phyloP scores from a whole-genome alignment of 2,113 vertebrate species.

The Ellobius talpinus region DNA sequence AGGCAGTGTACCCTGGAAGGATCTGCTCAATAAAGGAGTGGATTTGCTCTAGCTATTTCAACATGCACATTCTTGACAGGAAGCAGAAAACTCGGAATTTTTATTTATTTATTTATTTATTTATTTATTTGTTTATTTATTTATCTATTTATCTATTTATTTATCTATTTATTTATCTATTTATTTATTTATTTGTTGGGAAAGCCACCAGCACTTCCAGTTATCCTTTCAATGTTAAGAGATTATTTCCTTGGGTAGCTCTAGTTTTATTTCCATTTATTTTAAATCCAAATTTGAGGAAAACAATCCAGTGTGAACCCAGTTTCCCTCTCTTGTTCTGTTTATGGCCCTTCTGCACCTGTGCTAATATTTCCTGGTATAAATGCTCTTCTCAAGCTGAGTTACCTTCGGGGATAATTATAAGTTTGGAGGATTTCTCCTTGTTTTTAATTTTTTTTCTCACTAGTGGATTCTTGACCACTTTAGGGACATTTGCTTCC shows the following conservation, averaged over 20 bases:
- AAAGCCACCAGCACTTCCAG: constrained; percentile 26
- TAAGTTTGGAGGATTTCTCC: not conserved
- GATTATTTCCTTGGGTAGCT: constrained; percentile 25
- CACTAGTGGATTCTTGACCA: not conserved
- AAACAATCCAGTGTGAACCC: not conserved
- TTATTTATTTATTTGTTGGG: no score
- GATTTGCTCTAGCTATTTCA: not conserved
- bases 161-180: no score
- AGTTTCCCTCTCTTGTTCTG: not conserved
- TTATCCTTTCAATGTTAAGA: constrained; percentile 41
- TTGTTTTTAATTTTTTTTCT: not conserved
- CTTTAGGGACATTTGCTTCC: not conserved
- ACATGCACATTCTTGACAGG: not conserved
- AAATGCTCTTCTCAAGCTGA: not conserved
- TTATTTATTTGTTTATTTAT: no score
- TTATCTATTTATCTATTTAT: no score
- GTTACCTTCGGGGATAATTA: constrained; percentile 16
- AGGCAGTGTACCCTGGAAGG: not conserved
- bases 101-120: no score
- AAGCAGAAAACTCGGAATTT: constrained; percentile 8
- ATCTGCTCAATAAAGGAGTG: not conserved
- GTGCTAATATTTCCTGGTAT: not conserved
- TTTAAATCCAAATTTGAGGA: not conserved
- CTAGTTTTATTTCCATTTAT: constrained; percentile 40
- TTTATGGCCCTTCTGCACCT: not conserved